phyloP scores from a whole-genome alignment of 2,888 invertebrate species.

The Microplitis deprimator region DNA sequence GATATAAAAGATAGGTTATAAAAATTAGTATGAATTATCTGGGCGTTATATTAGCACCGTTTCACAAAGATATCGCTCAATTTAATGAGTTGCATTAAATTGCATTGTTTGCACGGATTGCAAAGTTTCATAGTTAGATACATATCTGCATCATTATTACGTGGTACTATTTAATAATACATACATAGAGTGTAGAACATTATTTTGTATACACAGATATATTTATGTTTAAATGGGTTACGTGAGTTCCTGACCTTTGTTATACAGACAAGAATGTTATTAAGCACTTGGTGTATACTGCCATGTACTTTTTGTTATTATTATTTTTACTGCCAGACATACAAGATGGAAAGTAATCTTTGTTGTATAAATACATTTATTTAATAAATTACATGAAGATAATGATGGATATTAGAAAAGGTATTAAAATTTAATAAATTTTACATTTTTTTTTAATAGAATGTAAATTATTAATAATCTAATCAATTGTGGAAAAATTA shows the following conservation, averaged over 20 bases:
- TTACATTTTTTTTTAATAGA: too few relatives aligned
- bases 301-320: background rate
- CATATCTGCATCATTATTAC: background rate
- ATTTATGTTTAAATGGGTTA: background rate
- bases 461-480: too few relatives aligned
- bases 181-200: background rate
- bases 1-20: background rate
- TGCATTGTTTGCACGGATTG: background rate
- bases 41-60: background rate
- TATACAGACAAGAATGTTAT: background rate
- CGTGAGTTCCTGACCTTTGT: background rate
- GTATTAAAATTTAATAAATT: background rate
- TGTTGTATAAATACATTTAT: background rate
- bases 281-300: background rate
- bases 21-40: background rate
- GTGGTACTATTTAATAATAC: background rate
- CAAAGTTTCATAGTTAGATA: background rate
- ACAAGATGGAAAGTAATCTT: background rate
- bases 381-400: background rate
- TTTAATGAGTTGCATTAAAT: slow-evolving; percentile 1
- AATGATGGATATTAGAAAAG: background rate
- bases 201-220: background rate
- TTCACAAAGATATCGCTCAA: background rate
- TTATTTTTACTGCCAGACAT: background rate
- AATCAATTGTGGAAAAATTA: too few relatives aligned